Conservation (phyloP, 2,113 vertebrate genomes). For the Edolisoma coerulescens region DNA sequence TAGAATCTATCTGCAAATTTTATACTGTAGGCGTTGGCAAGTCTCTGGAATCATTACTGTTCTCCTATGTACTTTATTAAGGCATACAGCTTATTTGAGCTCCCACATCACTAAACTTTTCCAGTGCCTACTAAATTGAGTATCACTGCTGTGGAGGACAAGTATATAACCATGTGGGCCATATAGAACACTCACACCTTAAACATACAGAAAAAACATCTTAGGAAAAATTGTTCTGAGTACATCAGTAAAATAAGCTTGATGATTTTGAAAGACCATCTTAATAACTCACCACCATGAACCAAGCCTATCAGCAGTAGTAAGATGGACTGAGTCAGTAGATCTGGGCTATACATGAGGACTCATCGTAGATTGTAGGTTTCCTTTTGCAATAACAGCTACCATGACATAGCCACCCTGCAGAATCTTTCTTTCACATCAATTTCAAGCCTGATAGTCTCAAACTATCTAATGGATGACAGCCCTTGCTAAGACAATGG, state of each 20-base stretch:
- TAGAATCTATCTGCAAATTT: not conserved
- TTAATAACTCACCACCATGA: not conserved
- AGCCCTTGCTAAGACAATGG: not conserved
- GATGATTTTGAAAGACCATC: not conserved
- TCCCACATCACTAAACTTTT: not conserved
- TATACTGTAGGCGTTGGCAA: not conserved
- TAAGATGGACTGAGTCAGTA: not conserved
- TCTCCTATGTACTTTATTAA: not conserved
- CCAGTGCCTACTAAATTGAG: not conserved
- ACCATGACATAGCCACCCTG: not conserved
- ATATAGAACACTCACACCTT: not conserved
- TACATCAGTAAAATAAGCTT: not conserved
- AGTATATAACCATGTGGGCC: not conserved
- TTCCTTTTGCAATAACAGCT: not conserved
- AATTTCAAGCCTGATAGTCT: not conserved
- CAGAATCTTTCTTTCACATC: not conserved
- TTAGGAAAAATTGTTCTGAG: not conserved
- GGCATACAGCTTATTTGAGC: not conserved
- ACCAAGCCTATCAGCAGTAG: not conserved
- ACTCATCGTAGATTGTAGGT: not conserved
- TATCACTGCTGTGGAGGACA: not conserved
- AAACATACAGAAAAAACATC: not conserved
- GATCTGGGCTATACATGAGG: not conserved
- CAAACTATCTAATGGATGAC: not conserved
- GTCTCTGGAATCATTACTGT: not conserved